phyloP scores from a whole-genome alignment of 2,888 invertebrate species.

The Ischnura elegans region DNA sequence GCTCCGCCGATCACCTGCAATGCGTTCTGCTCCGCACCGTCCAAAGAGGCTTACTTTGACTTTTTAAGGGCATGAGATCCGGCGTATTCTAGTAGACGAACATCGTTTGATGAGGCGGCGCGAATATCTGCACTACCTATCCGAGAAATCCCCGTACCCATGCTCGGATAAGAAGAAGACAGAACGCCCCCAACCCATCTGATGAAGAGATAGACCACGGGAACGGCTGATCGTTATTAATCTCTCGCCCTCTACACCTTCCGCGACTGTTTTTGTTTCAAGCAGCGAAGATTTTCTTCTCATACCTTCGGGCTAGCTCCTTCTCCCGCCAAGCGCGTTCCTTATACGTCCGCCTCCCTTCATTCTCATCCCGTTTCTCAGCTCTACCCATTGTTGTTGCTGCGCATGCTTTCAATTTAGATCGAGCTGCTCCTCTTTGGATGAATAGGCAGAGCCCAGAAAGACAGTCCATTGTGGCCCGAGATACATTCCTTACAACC shows the following conservation, averaged over 20 bases:
- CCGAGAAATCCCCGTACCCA: neutral
- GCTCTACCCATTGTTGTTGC: conserved; percentile 46
- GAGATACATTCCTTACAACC: conserved; percentile 47
- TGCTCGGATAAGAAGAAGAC: neutral
- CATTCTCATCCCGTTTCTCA: neutral
- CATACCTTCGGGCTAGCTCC: neutral
- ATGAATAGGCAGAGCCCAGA: conserved; percentile 53
- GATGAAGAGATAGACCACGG: neutral
- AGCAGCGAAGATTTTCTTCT: neutral
- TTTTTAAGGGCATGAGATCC: conserved; percentile 10
- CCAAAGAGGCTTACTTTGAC: neutral
- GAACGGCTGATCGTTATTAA: neutral
- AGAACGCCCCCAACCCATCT: neutral
- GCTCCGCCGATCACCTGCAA: neutral
- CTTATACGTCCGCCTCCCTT: neutral
- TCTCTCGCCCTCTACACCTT: neutral
- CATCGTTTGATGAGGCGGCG: neutral
- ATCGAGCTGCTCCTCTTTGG: conserved; percentile 41
- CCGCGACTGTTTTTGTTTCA: conserved; percentile 23
- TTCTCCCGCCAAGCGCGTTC: neutral
- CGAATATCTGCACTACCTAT: neutral
- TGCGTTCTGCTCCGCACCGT: neutral
- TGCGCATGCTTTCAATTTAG: conserved; percentile 60
- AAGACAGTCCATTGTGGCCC: conserved; percentile 45
- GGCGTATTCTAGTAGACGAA: neutral